Percentiles rank a stretch among this genome's conserved stretches.
These are phyloP conservation scores for Caenorhabditis brenneri DNA, from an alignment of 1,140 invertebrate species.

Conservation along the genomic window DNA sequence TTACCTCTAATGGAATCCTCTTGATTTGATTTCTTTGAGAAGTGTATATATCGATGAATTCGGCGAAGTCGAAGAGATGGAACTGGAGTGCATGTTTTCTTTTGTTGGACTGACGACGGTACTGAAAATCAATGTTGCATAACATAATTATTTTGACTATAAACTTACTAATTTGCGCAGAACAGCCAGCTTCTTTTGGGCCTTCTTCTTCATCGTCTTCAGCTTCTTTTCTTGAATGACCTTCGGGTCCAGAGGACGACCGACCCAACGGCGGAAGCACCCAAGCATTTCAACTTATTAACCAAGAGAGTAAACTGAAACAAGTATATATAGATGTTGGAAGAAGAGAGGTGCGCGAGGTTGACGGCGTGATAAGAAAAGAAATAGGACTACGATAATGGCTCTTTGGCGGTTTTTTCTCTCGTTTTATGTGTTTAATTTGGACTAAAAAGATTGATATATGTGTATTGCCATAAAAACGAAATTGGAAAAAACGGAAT, in stretches of 20 bases:
- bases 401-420: neutral
- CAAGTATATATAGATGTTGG: neutral
- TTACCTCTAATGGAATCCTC: too few relatives aligned
- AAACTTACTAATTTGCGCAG: neutral
- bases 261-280: neutral
- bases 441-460: neutral
- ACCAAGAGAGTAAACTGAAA: neutral
- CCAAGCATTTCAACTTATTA: neutral
- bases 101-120: neutral
- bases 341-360: neutral
- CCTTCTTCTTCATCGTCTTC: neutral
- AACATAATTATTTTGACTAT: too few relatives aligned
- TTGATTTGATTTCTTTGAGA: too few relatives aligned
- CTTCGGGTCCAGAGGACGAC: neutral
- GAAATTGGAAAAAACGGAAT: too few relatives aligned
- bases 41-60: too few relatives aligned
- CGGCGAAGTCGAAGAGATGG: too few relatives aligned
- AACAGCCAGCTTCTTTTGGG: neutral
- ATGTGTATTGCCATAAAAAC: neutral
- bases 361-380: neutral
- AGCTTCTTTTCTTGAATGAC: neutral
- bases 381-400: neutral
- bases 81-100: neutral
- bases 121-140: too few relatives aligned
- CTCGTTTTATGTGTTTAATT: slow-evolving; percentile 2